phyloP scores from a whole-genome alignment of 2,113 vertebrate species.

The Todiramphus chloris region DNA sequence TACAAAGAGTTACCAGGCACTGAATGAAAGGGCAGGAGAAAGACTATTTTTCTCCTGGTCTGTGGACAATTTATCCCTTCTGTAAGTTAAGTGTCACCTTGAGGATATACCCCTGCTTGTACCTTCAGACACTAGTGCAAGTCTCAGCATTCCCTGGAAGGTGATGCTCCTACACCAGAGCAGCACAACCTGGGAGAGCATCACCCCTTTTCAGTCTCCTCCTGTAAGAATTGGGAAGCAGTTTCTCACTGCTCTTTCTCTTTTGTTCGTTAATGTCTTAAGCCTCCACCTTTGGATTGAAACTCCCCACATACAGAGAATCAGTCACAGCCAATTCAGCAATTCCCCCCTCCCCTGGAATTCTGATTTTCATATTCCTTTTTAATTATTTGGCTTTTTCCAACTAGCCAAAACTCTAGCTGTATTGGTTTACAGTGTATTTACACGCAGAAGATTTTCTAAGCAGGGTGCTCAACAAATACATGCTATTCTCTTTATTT shows the following conservation, averaged over 20 bases:
- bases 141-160: neutral
- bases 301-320: neutral
- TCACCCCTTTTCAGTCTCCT: neutral
- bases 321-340: neutral
- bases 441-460: neutral
- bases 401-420: neutral
- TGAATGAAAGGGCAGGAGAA: neutral
- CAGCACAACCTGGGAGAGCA: neutral
- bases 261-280: neutral
- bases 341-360: neutral
- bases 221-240: neutral
- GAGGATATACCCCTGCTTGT: fast-evolving
- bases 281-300: neutral
- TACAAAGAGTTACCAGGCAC: neutral
- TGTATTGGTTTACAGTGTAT: neutral
- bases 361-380: neutral
- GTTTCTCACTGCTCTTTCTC: neutral
- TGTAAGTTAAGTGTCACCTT: neutral
- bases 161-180: neutral
- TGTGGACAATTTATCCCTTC: neutral
- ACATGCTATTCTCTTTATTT: neutral
- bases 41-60: neutral
- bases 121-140: neutral
- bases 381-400: fast-evolving
- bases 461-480: neutral